Evolutionary conservation across 2,888 invertebrate genomes (phyloP).

Genomic region (Cosmia pyralina): DNA sequence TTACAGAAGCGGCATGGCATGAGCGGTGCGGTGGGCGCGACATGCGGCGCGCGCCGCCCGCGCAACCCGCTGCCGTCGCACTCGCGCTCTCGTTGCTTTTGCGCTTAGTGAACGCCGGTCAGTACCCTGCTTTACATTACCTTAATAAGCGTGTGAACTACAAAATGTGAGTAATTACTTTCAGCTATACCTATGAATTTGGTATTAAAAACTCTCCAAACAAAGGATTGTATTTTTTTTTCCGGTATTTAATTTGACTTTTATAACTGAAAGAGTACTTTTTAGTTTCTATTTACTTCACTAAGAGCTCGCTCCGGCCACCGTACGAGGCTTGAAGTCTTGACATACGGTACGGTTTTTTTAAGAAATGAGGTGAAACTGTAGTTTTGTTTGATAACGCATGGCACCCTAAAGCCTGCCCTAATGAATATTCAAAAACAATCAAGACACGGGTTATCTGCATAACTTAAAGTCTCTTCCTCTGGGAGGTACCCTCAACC

Average conservation of each 20-base stretch:
- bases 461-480: conserved; percentile 17
- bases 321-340: background rate
- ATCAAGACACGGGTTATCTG: background rate
- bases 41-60: conserved; percentile 90
- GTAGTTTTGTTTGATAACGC: background rate
- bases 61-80: conserved; percentile 87
- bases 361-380: background rate
- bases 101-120: conserved; percentile 86
- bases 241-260: background rate
- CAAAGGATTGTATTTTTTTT: background rate
- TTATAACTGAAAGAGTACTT: too few species aligned
- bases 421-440: conserved; percentile 16
- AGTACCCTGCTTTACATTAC: conserved; percentile 57
- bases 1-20: conserved; percentile 88
- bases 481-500: conserved; percentile 20
- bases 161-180: background rate
- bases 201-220: background rate
- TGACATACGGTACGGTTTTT: background rate
- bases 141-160: background rate
- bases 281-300: background rate
- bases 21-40: conserved; percentile 88
- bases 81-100: conserved; percentile 84
- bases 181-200: background rate
- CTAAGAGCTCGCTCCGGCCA: fast-evolving
- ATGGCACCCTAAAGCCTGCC: background rate